phyloP scores from a whole-genome alignment of 2,888 invertebrate genomes.

The Tetranychus truncatus region DNA sequence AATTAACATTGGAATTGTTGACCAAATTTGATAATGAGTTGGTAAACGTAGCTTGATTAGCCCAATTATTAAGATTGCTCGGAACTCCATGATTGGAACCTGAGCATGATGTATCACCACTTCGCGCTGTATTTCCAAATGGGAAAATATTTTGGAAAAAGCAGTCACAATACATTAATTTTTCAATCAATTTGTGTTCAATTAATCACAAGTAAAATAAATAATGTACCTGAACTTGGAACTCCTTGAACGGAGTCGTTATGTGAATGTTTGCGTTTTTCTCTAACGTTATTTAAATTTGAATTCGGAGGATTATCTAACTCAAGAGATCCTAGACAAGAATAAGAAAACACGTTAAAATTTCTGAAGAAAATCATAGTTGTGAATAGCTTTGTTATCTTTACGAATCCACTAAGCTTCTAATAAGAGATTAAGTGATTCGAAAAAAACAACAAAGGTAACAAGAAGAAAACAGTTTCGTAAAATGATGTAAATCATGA shows the following conservation, averaged over 20 bases:
- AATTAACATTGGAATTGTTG: conserved; percentile 26
- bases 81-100: conserved; percentile 8
- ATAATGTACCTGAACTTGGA: not conserved
- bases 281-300: conserved; percentile 17
- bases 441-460: no score
- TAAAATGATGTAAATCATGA: no score
- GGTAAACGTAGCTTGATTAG: not conserved
- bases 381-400: not conserved
- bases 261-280: conserved; percentile 16
- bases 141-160: not conserved
- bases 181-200: no score
- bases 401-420: no score
- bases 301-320: conserved; percentile 45
- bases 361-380: not conserved
- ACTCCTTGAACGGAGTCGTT: not conserved
- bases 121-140: not conserved
- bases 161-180: not conserved
- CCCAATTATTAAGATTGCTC: conserved; percentile 10
- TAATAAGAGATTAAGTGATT: no score
- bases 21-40: conserved; percentile 10
- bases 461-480: no score
- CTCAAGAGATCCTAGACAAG: conserved; percentile 54
- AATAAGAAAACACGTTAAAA: no score
- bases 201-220: no score
- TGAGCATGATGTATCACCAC: conserved; percentile 6